Evolutionary conservation across 2,888 invertebrate genomes (phyloP), one percentile per base, ranked within the genome.

Genomic region (Xestobium rufovillosum): DNA sequence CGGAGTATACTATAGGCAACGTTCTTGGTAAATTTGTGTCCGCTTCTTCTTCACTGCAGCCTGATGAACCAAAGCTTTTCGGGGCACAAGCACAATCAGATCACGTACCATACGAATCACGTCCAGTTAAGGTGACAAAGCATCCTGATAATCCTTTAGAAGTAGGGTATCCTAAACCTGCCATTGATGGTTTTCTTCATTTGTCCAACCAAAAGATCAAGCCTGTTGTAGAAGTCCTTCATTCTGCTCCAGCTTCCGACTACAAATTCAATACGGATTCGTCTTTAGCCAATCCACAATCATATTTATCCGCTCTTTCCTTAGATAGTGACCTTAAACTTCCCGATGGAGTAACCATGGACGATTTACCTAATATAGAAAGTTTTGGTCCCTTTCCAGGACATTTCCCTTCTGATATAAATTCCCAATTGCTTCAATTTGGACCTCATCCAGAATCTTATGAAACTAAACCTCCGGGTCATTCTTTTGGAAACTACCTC

Each of bases 21-120:
- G 48, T 57, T 4, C 40, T 57, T 10, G 51, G 54, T 19, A 58
- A 57, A 47, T 53, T 58, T 23, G 44, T 58, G 4, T 47, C 51
- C 3, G 58, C 58, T n/a, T 54, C 58, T 14, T 50, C 56, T 8
- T 55, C 55, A 6, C 41, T 55, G 3, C 48, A 52, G 33, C 53
- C 57, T 8, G 49, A 52, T 15, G 45, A 51, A 31, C 56, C 57
- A 11, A 48, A 45, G 14, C 46, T 48, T 3, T 56, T 53, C 36
- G 51, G 45, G 19, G 33, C 23, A 6, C 23, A 19, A 19, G 23
- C 23, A 19, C 23, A 19, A 19, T 8, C 23, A n/a, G 23, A 19
- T 8, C 6, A 19, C 6, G 6, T 8, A 19, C 23, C 23, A 19
- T 6, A 19, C 23, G 23, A 19, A 19, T 6, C 6, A 6, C 6